Conservation (phyloP, 2,113 vertebrate species). For the Erpornis zantholeuca region DNA sequence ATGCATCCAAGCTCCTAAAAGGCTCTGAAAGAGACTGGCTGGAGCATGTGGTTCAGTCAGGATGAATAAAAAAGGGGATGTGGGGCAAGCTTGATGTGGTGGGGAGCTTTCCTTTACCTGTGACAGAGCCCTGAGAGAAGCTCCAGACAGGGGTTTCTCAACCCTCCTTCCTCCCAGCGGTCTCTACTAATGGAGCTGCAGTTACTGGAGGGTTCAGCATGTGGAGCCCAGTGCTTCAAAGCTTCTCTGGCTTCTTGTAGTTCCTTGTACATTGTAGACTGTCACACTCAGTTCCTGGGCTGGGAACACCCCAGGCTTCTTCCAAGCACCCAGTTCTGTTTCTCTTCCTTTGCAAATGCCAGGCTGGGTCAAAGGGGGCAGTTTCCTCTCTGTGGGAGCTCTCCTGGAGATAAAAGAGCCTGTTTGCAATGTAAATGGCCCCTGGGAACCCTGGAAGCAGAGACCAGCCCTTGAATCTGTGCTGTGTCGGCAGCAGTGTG, state of each 20-base stretch:
- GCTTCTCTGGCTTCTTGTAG: constrained; percentile 41
- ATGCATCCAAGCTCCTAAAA: neutral
- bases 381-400: neutral
- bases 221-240: constrained; percentile 44
- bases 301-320: neutral
- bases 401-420: neutral
- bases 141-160: neutral
- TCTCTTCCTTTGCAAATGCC: neutral
- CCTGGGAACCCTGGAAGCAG: neutral
- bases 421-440: neutral
- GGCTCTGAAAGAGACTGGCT: neutral
- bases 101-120: neutral
- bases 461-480: neutral
- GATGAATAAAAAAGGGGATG: neutral
- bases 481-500: neutral
- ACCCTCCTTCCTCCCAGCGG: neutral
- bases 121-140: neutral
- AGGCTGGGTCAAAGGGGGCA: neutral
- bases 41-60: neutral
- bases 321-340: neutral
- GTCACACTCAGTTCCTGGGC: neutral
- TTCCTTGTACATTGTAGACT: neutral
- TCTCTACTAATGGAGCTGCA: neutral
- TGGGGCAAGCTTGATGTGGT: neutral
- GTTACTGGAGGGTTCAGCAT: neutral